Evolutionary conservation across 2,113 vertebrate species (phyloP), one percentile per base, ranked within the genome.

Genomic region (Sorex araneus): DNA sequence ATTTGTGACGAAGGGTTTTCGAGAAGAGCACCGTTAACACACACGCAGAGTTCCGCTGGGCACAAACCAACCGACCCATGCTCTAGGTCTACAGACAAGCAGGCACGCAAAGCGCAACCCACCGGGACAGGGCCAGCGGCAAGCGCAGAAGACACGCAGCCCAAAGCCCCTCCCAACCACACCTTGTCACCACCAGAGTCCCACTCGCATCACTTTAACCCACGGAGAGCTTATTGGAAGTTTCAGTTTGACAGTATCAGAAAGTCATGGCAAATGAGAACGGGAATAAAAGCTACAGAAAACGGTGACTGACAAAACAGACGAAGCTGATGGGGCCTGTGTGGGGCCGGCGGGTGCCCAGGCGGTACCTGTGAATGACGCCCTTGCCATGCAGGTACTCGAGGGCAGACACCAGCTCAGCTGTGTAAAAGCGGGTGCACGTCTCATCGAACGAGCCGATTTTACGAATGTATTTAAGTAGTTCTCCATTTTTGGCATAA

Each of bases 371-470:
- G 98, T 99, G 99, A 97, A 99, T 99, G 97, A 99, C 98, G 97
- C 99, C 99, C 97, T 99, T 99, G 95, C 98, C 99, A 92, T 99
- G 99, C 97, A 99, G 97, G 97, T 99, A 99, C 97, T 99, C 99
- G 96, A 99, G 97, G 64, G 99, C 99, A 96, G 98, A 98, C 95
- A 99, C 99, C 92, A 99, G 99, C 98, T 99, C 99, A 73, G 99
- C 99, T 0, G 99, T 99, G 96, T 99, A 99, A 98, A 99, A 99
- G 84, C 99, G 98, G 82, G 99, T 99, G 97, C 99, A 99, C 71
- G 99, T 99, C 98, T 99, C 99, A 97, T 99, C 99, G 91, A 99
- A 99, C 3, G 99, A 99, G 95, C 99, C 99, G 18, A 99, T 99
- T 98, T 99, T 99, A 94, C 99, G 99, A 97, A 99, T 99, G 97